Evolutionary conservation across 2,888 invertebrate species (phyloP).

Genomic region (Nomada ferruginata): DNA sequence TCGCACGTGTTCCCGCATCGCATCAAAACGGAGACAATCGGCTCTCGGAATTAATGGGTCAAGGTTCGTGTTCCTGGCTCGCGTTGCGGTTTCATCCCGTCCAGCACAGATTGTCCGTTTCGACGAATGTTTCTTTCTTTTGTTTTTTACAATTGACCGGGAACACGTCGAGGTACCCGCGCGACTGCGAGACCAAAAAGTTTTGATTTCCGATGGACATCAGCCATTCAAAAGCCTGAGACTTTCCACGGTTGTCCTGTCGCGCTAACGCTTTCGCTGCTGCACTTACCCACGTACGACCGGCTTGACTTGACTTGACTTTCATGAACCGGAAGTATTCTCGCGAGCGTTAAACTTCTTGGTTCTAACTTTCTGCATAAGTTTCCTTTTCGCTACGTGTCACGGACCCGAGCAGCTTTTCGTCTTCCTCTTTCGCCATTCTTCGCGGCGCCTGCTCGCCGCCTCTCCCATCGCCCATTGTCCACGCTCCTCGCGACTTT

Average conservation of each 20-base stretch:
- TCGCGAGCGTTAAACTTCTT: conserved; percentile 59
- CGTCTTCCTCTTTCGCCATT: conserved; percentile 16
- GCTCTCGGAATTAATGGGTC: conserved; percentile 58
- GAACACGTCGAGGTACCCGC: neutral
- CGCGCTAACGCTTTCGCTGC: conserved; percentile 45
- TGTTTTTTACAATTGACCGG: too few species aligned
- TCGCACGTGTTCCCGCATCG: conserved; percentile 31
- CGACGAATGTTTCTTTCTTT: neutral
- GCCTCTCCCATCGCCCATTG: conserved; percentile 7
- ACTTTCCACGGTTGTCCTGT: neutral
- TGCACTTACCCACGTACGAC: conserved; percentile 44
- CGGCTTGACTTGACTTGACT: conserved; percentile 65
- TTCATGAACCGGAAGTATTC: conserved; percentile 62
- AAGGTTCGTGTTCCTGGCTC: conserved; percentile 60
- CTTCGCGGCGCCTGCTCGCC: neutral
- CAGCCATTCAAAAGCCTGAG: conserved; percentile 44
- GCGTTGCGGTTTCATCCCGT: conserved; percentile 10
- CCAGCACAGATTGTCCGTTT: neutral
- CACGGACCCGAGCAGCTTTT: conserved; percentile 15
- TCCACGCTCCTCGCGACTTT: neutral
- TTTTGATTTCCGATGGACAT: conserved; percentile 44
- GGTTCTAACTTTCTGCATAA: conserved; percentile 57
- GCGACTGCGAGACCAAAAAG: neutral
- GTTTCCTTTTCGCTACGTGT: conserved; percentile 44
- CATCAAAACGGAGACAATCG: conserved; percentile 48